Percentiles rank a stretch among this genome's conserved stretches.
Evolutionary conservation across 2,113 vertebrate genomes (phyloP).

Genomic region (Dasyornis broadbenti): DNA sequence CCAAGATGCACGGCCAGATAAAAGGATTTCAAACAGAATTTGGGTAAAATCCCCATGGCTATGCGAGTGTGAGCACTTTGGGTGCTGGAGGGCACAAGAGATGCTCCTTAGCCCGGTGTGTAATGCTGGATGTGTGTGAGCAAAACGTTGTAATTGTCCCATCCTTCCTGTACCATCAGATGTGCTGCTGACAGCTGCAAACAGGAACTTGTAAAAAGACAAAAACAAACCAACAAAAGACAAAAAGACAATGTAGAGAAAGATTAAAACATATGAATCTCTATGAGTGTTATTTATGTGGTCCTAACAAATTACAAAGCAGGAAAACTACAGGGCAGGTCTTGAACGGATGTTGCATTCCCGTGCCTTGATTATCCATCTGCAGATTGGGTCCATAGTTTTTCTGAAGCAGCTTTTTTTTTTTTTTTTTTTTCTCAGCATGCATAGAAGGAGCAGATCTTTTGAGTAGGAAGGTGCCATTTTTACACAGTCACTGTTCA

Average conservation of each 20-base stretch:
- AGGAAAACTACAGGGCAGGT: not conserved
- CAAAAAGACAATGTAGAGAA: not conserved
- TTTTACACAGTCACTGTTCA: constrained; percentile 58
- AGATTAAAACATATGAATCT: not conserved
- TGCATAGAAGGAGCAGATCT: constrained; percentile 43
- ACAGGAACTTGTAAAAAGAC: not conserved
- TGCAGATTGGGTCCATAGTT: not conserved
- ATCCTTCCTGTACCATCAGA: not conserved
- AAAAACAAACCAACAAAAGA: not conserved
- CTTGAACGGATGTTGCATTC: not conserved
- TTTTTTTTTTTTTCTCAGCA: not conserved
- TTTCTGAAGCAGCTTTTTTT: not conserved
- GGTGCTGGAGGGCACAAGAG: not conserved
- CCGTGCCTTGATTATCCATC: not conserved
- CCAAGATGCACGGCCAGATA: not conserved
- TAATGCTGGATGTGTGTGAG: not conserved
- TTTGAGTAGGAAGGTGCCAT: constrained; percentile 62
- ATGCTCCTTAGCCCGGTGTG: not conserved
- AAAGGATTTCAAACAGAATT: not conserved
- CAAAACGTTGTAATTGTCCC: not conserved
- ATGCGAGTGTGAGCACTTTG: not conserved
- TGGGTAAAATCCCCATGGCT: not conserved
- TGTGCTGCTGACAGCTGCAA: not conserved
- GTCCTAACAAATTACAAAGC: not conserved
- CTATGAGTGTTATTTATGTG: not conserved